A percentile compares a stretch with the other conserved stretches of the same genome.
Conservation (phyloP, 2,888 invertebrate genomes). For the Hedya salicella region DNA sequence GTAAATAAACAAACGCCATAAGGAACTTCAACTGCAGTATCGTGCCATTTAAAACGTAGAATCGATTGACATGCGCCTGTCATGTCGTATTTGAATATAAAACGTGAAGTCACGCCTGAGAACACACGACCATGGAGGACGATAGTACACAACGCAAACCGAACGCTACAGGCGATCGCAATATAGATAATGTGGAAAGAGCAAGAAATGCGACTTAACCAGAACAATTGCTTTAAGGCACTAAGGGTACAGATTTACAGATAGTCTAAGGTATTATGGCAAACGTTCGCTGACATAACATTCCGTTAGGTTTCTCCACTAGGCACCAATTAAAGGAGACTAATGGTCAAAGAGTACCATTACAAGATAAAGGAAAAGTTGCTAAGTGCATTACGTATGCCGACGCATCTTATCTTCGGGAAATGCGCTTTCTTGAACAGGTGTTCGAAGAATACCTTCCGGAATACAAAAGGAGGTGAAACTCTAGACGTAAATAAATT, state of each 20-base stretch:
- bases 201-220: slow-evolving; percentile 32
- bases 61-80: slow-evolving; percentile 44
- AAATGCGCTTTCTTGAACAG: slow-evolving; percentile 62
- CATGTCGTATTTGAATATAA: slow-evolving; percentile 50
- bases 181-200: slow-evolving; percentile 47
- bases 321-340: slow-evolving; percentile 35
- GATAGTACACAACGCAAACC: slow-evolving; percentile 44
- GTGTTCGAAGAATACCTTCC: slow-evolving; percentile 52
- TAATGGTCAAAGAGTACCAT: slow-evolving; percentile 30
- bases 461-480: slow-evolving; percentile 78
- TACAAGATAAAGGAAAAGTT: slow-evolving; percentile 34
- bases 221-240: slow-evolving; percentile 26
- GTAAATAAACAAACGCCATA: slow-evolving; percentile 23
- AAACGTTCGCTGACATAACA: slow-evolving; percentile 24
- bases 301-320: slow-evolving; percentile 33
- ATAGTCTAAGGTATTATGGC: background rate
- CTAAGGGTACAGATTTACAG: background rate
- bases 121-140: slow-evolving; percentile 58
- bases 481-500: slow-evolving; percentile 54
- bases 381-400: slow-evolving; percentile 40
- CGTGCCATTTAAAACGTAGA: slow-evolving; percentile 47
- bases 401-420: slow-evolving; percentile 54
- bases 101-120: slow-evolving; percentile 66
- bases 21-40: slow-evolving; percentile 40
- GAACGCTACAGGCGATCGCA: slow-evolving; percentile 47